Conservation (phyloP, 1,140 invertebrate species). For the Drosophila sechellia region DNA sequence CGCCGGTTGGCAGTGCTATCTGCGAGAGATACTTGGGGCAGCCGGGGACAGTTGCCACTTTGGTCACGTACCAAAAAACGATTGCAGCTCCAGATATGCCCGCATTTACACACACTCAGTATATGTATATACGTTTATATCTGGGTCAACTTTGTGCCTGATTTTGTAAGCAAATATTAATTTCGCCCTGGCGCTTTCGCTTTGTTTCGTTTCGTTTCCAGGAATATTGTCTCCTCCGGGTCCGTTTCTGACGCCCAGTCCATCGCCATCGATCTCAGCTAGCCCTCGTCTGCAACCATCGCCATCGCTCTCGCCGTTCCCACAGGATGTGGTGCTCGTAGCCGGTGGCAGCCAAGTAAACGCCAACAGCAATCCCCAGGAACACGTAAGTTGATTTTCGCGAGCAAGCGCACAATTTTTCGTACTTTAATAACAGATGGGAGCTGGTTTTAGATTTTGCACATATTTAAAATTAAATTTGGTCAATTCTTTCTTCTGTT, state of each 20-base stretch:
- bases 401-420: neutral
- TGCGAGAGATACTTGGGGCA: constrained; percentile 22
- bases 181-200: constrained; percentile 14
- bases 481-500: too few species aligned
- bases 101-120: neutral
- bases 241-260: constrained; percentile 85
- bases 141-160: constrained; percentile 37
- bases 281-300: constrained; percentile 84
- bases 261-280: constrained; percentile 85
- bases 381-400: constrained; percentile 74
- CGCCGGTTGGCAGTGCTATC: constrained; percentile 9
- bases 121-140: constrained; percentile 9
- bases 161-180: constrained; percentile 35
- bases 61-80: constrained; percentile 48
- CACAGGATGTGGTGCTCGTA: constrained; percentile 84
- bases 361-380: constrained; percentile 82
- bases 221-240: constrained; percentile 85
- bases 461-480: neutral
- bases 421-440: too few species aligned
- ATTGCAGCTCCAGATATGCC: constrained; percentile 44
- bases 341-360: constrained; percentile 81
- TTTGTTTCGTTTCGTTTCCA: constrained; percentile 54
- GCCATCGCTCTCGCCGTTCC: constrained; percentile 84
- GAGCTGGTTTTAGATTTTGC: too few species aligned
- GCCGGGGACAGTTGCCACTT: constrained; percentile 46